These are phyloP conservation scores for Rhopalosiphum maidis DNA, from an alignment of 1,140 invertebrate species.

Conservation along the genomic window DNA sequence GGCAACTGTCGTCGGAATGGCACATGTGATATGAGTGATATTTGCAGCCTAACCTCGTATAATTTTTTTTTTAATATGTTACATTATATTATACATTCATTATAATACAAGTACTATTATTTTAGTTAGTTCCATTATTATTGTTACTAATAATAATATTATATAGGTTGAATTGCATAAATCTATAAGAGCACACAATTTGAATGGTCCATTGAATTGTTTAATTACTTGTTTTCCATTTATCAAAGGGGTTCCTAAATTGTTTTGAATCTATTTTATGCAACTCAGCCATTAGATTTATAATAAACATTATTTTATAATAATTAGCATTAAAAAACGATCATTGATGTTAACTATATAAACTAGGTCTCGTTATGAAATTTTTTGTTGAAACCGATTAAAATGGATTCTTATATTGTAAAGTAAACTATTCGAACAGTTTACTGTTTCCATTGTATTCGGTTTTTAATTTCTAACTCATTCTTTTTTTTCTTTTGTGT, in stretches of 20 bases:
- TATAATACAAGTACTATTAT: slow-evolving; percentile 56
- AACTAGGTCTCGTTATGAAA: slow-evolving; percentile 54
- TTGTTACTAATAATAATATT: slow-evolving; percentile 50
- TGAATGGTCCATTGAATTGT: slow-evolving; percentile 27
- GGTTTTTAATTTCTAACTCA: slow-evolving; percentile 48
- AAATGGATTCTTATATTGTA: slow-evolving; percentile 32
- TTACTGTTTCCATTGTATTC: slow-evolving; percentile 41
- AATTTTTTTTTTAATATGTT: slow-evolving; percentile 48
- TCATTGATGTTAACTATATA: slow-evolving; percentile 53
- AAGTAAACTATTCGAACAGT: slow-evolving; percentile 35
- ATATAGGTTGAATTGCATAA: slow-evolving; percentile 39
- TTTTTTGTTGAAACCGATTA: slow-evolving; percentile 44
- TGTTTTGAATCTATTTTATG: slow-evolving; percentile 50
- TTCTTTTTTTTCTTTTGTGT: slow-evolving; percentile 35
- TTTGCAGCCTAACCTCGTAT: slow-evolving; percentile 56
- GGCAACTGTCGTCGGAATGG: slow-evolving; percentile 39
- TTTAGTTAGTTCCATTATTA: slow-evolving; percentile 56
- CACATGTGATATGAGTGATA: slow-evolving; percentile 57
- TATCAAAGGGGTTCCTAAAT: slow-evolving; percentile 41
- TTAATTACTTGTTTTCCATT: slow-evolving; percentile 32
- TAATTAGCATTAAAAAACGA: slow-evolving; percentile 34
- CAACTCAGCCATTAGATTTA: slow-evolving; percentile 31
- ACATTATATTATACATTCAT: slow-evolving; percentile 43
- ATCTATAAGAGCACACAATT: slow-evolving; percentile 40
- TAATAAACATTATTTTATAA: slow-evolving; percentile 25